Evolutionary conservation across 2,113 vertebrate genomes (phyloP).

Genomic region (Conger conger): DNA sequence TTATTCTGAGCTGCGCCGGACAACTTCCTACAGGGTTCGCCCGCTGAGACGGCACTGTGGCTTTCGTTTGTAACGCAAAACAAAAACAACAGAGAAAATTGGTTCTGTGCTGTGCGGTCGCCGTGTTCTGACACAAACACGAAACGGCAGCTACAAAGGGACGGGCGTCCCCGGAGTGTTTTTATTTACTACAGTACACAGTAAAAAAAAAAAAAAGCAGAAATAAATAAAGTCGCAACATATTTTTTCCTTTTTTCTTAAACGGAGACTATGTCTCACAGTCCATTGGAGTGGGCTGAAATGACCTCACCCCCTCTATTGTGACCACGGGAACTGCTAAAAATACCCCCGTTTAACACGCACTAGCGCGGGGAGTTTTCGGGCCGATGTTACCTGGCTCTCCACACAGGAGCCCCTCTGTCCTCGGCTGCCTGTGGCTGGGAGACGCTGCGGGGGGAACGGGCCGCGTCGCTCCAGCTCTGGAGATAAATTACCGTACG

Average conservation of each 20-base stretch:
- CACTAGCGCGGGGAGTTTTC: slow-evolving; percentile 40
- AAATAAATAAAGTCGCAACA: neutral
- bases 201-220: neutral
- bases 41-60: neutral
- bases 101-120: neutral
- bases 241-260: neutral
- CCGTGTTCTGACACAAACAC: neutral
- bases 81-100: neutral
- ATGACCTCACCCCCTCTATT: slow-evolving; percentile 41
- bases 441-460: slow-evolving; percentile 68
- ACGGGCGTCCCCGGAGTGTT: neutral
- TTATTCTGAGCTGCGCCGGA: slow-evolving; percentile 2
- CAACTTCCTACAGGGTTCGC: slow-evolving; percentile 7
- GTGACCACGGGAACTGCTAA: slow-evolving; percentile 58
- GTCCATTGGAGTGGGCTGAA: slow-evolving; percentile 15
- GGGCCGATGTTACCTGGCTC: slow-evolving; percentile 67
- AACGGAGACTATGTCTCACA: neutral
- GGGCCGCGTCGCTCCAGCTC: slow-evolving; percentile 66
- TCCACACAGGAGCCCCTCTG: slow-evolving; percentile 70
- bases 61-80: neutral
- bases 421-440: slow-evolving; percentile 54
- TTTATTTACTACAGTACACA: neutral
- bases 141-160: neutral
- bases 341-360: slow-evolving; percentile 49
- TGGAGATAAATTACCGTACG: slow-evolving; percentile 80